Evolutionary conservation across 1,140 invertebrate species (phyloP).

Genomic region (Diachasma alloeum): DNA sequence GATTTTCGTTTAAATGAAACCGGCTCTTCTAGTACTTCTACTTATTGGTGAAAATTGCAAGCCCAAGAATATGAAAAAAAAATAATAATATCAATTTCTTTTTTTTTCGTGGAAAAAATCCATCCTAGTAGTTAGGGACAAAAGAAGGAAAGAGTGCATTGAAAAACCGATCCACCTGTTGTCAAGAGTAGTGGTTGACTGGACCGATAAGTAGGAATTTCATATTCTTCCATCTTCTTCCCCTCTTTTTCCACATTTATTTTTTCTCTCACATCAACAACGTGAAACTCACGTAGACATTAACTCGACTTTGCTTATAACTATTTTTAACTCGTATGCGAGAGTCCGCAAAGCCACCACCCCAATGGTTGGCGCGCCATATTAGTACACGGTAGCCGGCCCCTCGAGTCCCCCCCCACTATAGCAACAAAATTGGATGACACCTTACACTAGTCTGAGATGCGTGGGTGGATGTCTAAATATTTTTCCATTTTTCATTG

Average conservation of each 20-base stretch:
- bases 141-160: neutral
- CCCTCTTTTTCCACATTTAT: slow-evolving; percentile 18
- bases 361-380: slow-evolving; percentile 61
- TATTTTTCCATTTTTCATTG: neutral
- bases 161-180: neutral
- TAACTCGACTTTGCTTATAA: slow-evolving; percentile 53
- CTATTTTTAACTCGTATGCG: slow-evolving; percentile 61
- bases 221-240: slow-evolving; percentile 27
- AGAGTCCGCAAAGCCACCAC: slow-evolving; percentile 51
- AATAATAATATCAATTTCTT: too few relatives aligned
- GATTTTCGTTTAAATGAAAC: neutral
- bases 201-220: neutral
- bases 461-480: slow-evolving; percentile 43
- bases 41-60: neutral
- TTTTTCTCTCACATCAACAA: slow-evolving; percentile 20
- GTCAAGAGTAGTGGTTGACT: neutral
- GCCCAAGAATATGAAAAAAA: neutral
- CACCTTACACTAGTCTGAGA: slow-evolving; percentile 60
- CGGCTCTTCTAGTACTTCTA: neutral
- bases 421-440: slow-evolving; percentile 57
- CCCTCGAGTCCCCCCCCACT: slow-evolving; percentile 58
- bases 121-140: too few relatives aligned
- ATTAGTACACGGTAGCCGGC: slow-evolving; percentile 61
- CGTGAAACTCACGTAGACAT: slow-evolving; percentile 47
- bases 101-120: neutral